phyloP scores from a whole-genome alignment of 2,797 vertebrate species.

The Oreonectes daqikongensis region DNA sequence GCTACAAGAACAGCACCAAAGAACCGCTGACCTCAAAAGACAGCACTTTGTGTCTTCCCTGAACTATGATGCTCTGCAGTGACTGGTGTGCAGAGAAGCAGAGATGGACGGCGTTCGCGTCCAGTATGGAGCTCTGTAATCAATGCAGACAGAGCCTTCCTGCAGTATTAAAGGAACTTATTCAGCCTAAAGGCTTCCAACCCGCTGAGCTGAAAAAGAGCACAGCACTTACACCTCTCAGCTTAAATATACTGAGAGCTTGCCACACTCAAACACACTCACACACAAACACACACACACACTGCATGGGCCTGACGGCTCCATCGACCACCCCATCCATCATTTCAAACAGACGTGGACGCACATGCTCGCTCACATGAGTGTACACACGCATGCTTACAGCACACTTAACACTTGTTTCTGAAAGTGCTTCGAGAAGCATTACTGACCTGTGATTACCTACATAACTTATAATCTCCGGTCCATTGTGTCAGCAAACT shows the following conservation, averaged over 20 bases:
- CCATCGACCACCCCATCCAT: conserved; percentile 18
- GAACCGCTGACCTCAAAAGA: conserved; percentile 16
- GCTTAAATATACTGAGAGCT: conserved; percentile 34
- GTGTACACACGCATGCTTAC: conserved; percentile 10
- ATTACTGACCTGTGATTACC: conserved; percentile 16
- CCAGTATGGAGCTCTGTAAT: conserved; percentile 41
- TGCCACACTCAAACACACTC: conserved; percentile 22
- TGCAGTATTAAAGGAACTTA: conserved; percentile 50
- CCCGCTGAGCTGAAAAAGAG: conserved; percentile 44
- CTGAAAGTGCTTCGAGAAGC: conserved; percentile 13
- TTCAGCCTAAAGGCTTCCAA: conserved; percentile 46
- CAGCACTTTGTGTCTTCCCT: conserved; percentile 14
- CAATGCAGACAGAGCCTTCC: conserved; percentile 50
- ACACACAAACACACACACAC: conserved; percentile 6
- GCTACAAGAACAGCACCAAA: too few relatives aligned
- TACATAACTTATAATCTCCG: conserved; percentile 6
- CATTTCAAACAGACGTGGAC: conserved; percentile 2
- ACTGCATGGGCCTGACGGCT: conserved; percentile 18
- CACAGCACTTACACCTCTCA: conserved; percentile 40
- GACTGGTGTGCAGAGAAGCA: conserved; percentile 16
- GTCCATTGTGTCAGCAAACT: background rate
- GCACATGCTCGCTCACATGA: background rate
- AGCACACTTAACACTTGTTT: background rate
- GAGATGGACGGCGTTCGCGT: conserved; percentile 27
- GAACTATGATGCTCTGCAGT: conserved; percentile 5